Conservation (phyloP, 2,113 vertebrate species). For the Tachycineta bicolor region DNA sequence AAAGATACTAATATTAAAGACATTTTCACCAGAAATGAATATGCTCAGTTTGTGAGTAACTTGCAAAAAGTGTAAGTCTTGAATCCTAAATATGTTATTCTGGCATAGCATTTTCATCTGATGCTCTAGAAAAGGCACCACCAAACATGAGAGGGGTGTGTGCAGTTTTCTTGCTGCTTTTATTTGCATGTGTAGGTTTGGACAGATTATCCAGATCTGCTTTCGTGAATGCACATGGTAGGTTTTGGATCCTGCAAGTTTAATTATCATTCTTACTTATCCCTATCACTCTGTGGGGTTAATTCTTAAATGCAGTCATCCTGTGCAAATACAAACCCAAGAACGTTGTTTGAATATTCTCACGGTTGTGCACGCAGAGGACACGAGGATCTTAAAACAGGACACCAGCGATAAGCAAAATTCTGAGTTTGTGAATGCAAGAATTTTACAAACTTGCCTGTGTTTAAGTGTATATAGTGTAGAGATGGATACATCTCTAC, state of each 20-base stretch:
- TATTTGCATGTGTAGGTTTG: background rate
- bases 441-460: background rate
- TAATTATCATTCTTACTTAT: background rate
- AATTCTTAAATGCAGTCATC: background rate
- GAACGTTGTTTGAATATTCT: background rate
- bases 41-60: slow-evolving; percentile 23
- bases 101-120: background rate
- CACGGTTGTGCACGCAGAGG: background rate
- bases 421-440: background rate
- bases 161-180: background rate
- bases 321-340: background rate
- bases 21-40: slow-evolving; percentile 25
- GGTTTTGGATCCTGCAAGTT: background rate
- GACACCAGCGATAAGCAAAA: background rate
- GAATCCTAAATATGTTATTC: background rate
- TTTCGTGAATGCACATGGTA: background rate
- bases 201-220: background rate
- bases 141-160: background rate
- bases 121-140: background rate
- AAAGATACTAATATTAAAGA: slow-evolving; percentile 26
- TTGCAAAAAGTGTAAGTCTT: background rate
- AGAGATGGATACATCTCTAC: background rate
- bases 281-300: background rate
- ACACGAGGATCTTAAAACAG: fast-evolving
- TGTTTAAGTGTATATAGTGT: background rate